Base-by-base conservation (phyloP, 2,888 invertebrate genomes). In the Polydrusus pterygomalis region DNA sequence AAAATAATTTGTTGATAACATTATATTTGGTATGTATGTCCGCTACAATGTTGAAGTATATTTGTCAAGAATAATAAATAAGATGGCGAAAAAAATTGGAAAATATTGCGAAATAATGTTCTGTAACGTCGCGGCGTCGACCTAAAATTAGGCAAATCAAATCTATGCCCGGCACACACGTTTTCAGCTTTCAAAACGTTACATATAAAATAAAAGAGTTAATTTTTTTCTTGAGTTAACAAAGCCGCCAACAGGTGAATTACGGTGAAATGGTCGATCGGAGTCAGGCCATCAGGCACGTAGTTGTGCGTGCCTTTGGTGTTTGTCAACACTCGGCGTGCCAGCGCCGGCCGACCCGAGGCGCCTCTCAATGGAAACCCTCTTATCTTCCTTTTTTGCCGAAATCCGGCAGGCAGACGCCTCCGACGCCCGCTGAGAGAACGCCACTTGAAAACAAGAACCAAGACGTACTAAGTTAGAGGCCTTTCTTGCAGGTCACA, bases 371-470 rank as follows among this genome's bases (percentile, higher is more conserved):
- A 83, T 80, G 81, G 81, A 81, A 81, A 81, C 80, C 82, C 82
- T 47, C 47, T 82, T 80, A 81, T 82, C 82, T 81, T 81, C 79
- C 80, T 79, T 80, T 81, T 81, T 80, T 79, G 71, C 74, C 79
- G 78, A 74, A 79, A 79, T 74, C 75, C 77, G 74, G 72, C 75
- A 75, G 72, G 58, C 71, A 71, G 74, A 77, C 77, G 74, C 71
- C 65, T 25, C 69, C 72, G 70, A 75, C 71, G 72, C 77, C 77
- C 71, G 71, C 74, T 54, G 75, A 75, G 75, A 69, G 73, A 76
- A 78, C 72, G 73, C 75, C 68, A 70, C 68, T 69, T 63, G 69
- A 72, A 72, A 74, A 68, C 30, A 62, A 49, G 25, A 38, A 20
- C 2, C 62, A 63, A 62, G 49, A 9, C 9, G 2, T 18, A 45